phyloP scores from a whole-genome alignment of 2,888 invertebrate genomes.

The Monopis laevigella region DNA sequence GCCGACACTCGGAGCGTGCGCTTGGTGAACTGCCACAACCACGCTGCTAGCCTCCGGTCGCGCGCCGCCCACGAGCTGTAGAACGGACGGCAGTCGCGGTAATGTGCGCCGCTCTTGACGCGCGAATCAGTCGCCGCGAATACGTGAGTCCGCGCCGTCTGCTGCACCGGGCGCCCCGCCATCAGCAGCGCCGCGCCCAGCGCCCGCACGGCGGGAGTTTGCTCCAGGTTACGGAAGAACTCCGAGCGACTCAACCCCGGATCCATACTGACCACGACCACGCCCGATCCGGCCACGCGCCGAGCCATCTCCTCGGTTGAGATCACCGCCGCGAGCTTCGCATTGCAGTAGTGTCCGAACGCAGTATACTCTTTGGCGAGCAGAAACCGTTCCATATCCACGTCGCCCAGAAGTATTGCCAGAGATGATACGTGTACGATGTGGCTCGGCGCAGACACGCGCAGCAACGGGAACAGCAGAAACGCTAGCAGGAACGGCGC shows the following conservation, averaged over 20 bases:
- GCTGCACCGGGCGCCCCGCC: conserved; percentile 31
- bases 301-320: conserved; percentile 62
- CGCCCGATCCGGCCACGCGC: conserved; percentile 49
- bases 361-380: conserved; percentile 71
- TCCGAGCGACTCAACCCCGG: conserved; percentile 83
- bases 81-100: conserved; percentile 38
- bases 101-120: conserved; percentile 41
- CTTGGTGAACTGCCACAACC: conserved; percentile 38
- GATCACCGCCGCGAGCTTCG: conserved; percentile 38
- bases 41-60: conserved; percentile 28
- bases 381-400: conserved; percentile 78
- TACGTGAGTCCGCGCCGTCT: conserved; percentile 39
- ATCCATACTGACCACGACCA: conserved; percentile 83
- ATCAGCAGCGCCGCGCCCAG: conserved; percentile 28
- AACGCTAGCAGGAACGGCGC: conserved; percentile 41
- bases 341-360: conserved; percentile 63
- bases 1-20: conserved; percentile 29
- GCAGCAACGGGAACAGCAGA: conserved; percentile 37
- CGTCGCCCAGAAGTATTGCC: conserved; percentile 72
- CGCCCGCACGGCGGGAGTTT: conserved; percentile 22
- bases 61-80: conserved; percentile 50
- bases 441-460: conserved; percentile 38
- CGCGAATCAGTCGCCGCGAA: conserved; percentile 36
- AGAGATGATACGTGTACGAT: conserved; percentile 49
- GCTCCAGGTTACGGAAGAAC: conserved; percentile 71